Conservation (phyloP, 2,797 vertebrate species). For the Squalus acanthias region DNA sequence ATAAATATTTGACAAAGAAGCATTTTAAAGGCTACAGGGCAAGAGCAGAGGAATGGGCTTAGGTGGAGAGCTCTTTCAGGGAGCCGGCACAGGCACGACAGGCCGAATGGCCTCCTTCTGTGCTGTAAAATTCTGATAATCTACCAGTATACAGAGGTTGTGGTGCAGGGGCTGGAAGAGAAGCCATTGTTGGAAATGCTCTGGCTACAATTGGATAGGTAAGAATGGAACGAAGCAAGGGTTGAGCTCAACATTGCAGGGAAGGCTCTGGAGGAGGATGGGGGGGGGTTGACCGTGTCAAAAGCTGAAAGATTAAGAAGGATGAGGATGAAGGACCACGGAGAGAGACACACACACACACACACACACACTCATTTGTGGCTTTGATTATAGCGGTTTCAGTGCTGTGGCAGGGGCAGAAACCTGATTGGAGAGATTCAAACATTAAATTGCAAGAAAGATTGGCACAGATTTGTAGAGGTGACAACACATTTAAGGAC, state of each 20-base stretch:
- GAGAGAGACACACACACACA: too few species aligned
- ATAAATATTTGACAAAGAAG: background rate
- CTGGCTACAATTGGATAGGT: background rate
- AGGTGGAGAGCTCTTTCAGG: background rate
- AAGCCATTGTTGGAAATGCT: background rate
- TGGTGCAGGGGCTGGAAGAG: background rate
- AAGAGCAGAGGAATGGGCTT: background rate
- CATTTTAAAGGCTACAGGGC: background rate
- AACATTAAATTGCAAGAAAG: background rate
- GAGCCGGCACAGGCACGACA: too few species aligned
- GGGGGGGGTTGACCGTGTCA: background rate
- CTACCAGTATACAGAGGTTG: background rate
- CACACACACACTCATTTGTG: background rate
- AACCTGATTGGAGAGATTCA: background rate
- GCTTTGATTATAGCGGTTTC: background rate
- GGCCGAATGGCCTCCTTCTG: too few species aligned
- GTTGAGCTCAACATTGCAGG: background rate
- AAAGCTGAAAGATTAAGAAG: background rate
- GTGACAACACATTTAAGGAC: background rate
- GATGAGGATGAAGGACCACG: background rate
- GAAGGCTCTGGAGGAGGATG: background rate
- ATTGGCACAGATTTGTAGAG: background rate
- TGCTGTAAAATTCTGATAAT: background rate
- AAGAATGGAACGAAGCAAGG: background rate
- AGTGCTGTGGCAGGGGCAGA: background rate